Percentiles rank a stretch among this genome's conserved stretches.
phyloP scores from a whole-genome alignment of 35 echinoderm and acorn worm genomes.

The Amphiura filiformis region DNA sequence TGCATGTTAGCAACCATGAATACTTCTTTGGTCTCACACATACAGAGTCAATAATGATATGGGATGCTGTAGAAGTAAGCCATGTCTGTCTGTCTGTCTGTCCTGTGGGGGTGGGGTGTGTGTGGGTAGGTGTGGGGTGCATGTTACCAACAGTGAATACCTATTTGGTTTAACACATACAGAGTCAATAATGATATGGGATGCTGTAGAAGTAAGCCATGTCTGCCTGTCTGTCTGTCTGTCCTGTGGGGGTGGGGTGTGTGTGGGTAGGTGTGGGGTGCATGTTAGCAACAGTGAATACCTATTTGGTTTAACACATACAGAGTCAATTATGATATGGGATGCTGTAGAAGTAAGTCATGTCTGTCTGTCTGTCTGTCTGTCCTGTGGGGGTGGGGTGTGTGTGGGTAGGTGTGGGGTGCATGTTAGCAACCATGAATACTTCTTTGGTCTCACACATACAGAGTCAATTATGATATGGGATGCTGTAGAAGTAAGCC shows the following conservation, averaged over 20 bases:
- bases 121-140: no score
- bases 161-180: no score
- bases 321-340: slow-evolving; percentile 74
- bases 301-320: slow-evolving; percentile 88
- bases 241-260: no score
- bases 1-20: slow-evolving; percentile 57
- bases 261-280: no score
- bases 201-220: no score
- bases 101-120: no score
- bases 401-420: slow-evolving; percentile 1
- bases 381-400: not conserved
- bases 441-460: slow-evolving; percentile 89
- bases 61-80: slow-evolving; percentile 78
- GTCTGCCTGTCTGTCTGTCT: no score
- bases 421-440: slow-evolving; percentile 77
- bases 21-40: slow-evolving; percentile 64
- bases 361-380: not conserved
- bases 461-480: slow-evolving; percentile 72
- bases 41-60: slow-evolving; percentile 45
- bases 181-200: no score
- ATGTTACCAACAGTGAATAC: no score
- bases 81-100: no score
- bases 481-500: slow-evolving; percentile 93
- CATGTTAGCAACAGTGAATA: slow-evolving; percentile 98
- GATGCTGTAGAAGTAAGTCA: slow-evolving; percentile 91